Percentiles rank a stretch among this genome's conserved stretches.
phyloP scores from a whole-genome alignment of 2,888 invertebrate species.

The Xylota sylvarum region DNA sequence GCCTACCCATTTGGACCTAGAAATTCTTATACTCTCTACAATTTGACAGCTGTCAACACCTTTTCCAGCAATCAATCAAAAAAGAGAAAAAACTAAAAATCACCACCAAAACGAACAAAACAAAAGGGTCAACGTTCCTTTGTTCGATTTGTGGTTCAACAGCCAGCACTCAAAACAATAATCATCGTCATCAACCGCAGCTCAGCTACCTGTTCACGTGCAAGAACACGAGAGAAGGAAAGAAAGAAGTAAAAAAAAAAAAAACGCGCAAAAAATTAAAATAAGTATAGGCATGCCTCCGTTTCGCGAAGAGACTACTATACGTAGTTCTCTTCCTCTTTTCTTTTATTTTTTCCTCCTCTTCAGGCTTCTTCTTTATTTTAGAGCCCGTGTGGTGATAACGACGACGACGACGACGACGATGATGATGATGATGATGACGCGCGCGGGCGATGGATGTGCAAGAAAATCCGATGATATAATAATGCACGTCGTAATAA shows the following conservation, averaged over 20 bases:
- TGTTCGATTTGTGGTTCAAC: constrained; percentile 77
- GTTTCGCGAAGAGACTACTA: constrained; percentile 50
- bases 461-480: constrained; percentile 68
- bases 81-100: constrained; percentile 20
- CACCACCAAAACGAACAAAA: constrained; percentile 52
- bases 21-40: constrained; percentile 14
- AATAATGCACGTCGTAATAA: constrained; percentile 65
- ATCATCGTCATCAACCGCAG: constrained; percentile 46
- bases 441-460: constrained; percentile 67
- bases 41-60: constrained; percentile 67
- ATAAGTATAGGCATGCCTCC: constrained; percentile 51
- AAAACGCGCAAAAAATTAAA: constrained; percentile 54
- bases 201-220: constrained; percentile 70
- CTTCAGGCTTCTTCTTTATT: constrained; percentile 40
- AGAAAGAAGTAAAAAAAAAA: constrained; percentile 27
- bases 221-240: constrained; percentile 65
- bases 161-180: constrained; percentile 75
- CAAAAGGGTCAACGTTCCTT: constrained; percentile 75
- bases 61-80: constrained; percentile 70
- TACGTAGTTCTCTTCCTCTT: constrained; percentile 44
- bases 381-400: constrained; percentile 4
- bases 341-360: constrained; percentile 41
- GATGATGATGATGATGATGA: constrained; percentile 66
- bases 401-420: constrained; percentile 60
- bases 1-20: constrained; percentile 22